Evolutionary conservation across 2,797 vertebrate genomes (phyloP).

Genomic region (Galago senegalensis): DNA sequence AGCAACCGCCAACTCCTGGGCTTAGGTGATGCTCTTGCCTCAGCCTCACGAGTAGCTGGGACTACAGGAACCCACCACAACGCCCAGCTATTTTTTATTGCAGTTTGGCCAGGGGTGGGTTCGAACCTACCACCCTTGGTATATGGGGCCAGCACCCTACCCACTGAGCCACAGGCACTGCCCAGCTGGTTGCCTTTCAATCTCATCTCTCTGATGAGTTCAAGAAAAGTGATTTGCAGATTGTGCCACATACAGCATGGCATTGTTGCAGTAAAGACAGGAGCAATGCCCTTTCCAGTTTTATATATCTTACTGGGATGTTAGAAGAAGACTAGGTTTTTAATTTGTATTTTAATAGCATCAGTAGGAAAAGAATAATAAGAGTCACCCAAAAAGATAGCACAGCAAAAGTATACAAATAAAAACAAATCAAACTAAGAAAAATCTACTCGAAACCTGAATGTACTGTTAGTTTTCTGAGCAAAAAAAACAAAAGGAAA

Average conservation of each 20-base stretch:
- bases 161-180: no score
- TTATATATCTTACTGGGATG: not conserved
- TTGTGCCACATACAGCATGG: not conserved
- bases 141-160: no score
- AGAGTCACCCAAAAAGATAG: not conserved
- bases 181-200: not conserved
- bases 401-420: not conserved
- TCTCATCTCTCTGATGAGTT: not conserved
- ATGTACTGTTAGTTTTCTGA: conserved; percentile 17
- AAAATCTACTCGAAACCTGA: not conserved
- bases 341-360: not conserved
- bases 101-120: no score
- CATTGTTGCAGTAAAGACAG: not conserved
- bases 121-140: no score
- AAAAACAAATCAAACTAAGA: conserved; percentile 38
- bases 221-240: conserved; percentile 32
- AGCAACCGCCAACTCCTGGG: no score
- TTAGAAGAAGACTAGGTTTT: not conserved
- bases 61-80: no score
- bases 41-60: no score
- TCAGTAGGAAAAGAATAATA: not conserved
- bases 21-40: no score
- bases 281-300: not conserved
- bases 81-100: no score
- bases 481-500: not conserved